Percentiles rank a stretch among this genome's conserved stretches.
Conservation (phyloP, 2,888 invertebrate genomes). For the Rotaria magnacalcarata region DNA sequence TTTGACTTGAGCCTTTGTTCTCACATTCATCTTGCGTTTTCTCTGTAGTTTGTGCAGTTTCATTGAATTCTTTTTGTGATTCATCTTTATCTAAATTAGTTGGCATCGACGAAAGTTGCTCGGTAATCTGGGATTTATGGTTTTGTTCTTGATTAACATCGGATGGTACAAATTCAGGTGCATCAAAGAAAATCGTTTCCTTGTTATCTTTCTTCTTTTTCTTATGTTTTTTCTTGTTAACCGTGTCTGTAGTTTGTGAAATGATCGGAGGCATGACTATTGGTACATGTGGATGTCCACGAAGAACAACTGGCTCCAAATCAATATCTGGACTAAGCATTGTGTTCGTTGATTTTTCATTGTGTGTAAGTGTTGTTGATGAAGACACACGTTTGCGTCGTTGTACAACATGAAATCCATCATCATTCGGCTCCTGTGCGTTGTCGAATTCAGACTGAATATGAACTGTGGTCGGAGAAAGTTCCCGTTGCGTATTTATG, state of each 20-base stretch:
- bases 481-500: too few species aligned
- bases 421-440: neutral
- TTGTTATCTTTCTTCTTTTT: neutral
- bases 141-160: neutral
- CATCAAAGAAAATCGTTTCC: neutral
- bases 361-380: too few species aligned
- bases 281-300: neutral
- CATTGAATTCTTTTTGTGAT: too few species aligned
- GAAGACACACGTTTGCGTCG: neutral
- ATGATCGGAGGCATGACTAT: accelerated
- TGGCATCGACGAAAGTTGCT: too few species aligned
- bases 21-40: too few species aligned
- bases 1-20: too few species aligned
- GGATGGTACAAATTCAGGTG: neutral
- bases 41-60: neutral
- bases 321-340: neutral
- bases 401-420: neutral
- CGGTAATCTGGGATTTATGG: neutral
- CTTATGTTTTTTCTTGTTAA: neutral
- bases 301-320: neutral
- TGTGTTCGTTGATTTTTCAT: neutral
- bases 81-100: too few species aligned
- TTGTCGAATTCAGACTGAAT: neutral
- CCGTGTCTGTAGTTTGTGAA: neutral
- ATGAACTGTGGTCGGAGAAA: too few species aligned